Evolutionary conservation across 2,888 invertebrate genomes (phyloP).

Genomic region (Pammene fasciana): DNA sequence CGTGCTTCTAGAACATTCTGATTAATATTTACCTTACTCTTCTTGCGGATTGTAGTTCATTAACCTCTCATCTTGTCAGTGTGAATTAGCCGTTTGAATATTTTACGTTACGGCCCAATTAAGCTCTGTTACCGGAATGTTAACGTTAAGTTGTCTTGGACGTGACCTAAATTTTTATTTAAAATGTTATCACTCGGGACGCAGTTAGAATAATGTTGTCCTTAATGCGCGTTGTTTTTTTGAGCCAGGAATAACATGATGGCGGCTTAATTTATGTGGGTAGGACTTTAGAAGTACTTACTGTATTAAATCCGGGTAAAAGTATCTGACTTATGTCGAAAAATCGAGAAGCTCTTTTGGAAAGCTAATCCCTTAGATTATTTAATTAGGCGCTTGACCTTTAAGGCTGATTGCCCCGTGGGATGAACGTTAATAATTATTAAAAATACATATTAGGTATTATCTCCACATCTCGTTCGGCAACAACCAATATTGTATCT

Average conservation of each 20-base stretch:
- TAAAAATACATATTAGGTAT: background rate
- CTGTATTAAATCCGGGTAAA: conserved; percentile 27
- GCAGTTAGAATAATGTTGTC: conserved; percentile 36
- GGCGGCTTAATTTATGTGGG: conserved; percentile 32
- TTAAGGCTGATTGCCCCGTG: background rate
- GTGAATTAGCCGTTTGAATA: conserved; percentile 52
- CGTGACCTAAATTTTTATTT: conserved; percentile 37
- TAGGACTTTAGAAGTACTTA: conserved; percentile 2
- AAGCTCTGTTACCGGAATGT: conserved; percentile 12
- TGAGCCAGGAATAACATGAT: conserved; percentile 23
- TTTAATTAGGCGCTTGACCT: conserved; percentile 10
- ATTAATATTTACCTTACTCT: conserved; percentile 80
- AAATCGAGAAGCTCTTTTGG: conserved; percentile 6
- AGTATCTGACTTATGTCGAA: conserved; percentile 6
- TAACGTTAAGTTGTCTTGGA: conserved; percentile 15
- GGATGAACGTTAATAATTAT: background rate
- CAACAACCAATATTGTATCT: too few species aligned
- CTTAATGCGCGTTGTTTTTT: conserved; percentile 32
- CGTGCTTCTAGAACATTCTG: conserved; percentile 73
- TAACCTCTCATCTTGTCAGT: conserved; percentile 59
- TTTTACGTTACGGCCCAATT: conserved; percentile 46
- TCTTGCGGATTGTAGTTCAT: conserved; percentile 70
- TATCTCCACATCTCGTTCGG: too few species aligned
- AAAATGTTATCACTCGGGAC: conserved; percentile 27
- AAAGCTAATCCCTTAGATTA: conserved; percentile 20